These are phyloP conservation scores for Falcunculus frontatus DNA, from an alignment of 2,113 vertebrate species.

Conservation along the genomic window DNA sequence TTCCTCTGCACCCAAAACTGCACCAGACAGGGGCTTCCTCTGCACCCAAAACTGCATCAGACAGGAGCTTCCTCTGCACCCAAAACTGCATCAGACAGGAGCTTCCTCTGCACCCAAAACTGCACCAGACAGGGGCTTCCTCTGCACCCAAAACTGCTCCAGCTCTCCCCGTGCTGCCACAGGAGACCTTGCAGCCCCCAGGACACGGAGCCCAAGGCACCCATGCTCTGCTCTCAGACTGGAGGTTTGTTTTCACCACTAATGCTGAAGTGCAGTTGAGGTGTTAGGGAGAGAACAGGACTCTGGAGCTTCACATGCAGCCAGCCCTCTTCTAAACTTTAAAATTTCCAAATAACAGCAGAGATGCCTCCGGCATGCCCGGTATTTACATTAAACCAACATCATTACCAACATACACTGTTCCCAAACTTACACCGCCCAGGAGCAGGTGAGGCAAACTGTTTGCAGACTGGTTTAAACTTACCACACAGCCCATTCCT, in stretches of 20 bases:
- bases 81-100: neutral
- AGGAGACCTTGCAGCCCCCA: neutral
- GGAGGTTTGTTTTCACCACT: neutral
- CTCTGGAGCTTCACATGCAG: neutral
- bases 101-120: neutral
- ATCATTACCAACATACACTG: neutral
- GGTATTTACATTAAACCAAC: constrained; percentile 18
- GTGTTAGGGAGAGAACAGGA: neutral
- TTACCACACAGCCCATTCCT: constrained; percentile 47
- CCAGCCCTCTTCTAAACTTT: neutral
- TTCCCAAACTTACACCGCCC: constrained; percentile 10
- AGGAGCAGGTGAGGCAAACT: constrained; percentile 54
- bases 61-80: accelerated
- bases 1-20: neutral
- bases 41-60: neutral
- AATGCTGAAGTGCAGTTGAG: neutral
- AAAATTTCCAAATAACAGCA: neutral
- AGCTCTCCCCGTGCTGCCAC: accelerated
- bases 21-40: neutral
- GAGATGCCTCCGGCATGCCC: neutral
- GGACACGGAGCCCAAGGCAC: neutral
- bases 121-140: neutral
- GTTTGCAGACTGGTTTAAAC: constrained; percentile 47
- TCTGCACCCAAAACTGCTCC: neutral
- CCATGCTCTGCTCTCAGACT: neutral